phyloP scores from a whole-genome alignment of 2,888 invertebrate species.

The Labia minor region DNA sequence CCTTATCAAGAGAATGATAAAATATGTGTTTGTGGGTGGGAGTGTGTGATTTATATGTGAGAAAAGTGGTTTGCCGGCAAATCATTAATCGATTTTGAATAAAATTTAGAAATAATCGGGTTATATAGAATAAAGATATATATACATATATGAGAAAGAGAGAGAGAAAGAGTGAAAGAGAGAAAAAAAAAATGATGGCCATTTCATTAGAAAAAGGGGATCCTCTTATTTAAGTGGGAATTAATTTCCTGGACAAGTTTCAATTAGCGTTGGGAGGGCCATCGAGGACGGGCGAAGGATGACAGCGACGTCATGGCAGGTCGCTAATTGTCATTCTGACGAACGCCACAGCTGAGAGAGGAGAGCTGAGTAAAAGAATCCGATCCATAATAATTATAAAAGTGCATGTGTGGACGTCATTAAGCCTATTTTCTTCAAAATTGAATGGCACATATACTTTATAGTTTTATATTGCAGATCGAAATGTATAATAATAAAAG shows the following conservation, averaged over 20 bases:
- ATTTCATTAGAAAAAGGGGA: constrained; percentile 4
- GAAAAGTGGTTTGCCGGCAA: too few species aligned
- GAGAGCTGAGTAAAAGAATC: not conserved
- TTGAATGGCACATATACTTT: not conserved
- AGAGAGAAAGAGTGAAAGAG: not conserved
- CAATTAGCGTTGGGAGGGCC: not conserved
- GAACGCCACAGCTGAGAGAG: not conserved
- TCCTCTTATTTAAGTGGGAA: not conserved
- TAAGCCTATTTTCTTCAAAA: not conserved
- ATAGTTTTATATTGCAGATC: too few species aligned
- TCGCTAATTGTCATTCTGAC: constrained; percentile 1
- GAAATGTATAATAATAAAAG: too few species aligned
- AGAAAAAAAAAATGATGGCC: not conserved
- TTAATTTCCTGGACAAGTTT: not conserved
- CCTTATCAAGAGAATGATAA: too few species aligned
- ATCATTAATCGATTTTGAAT: too few species aligned
- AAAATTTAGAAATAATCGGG: too few species aligned
- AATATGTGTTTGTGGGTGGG: too few species aligned
- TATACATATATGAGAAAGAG: not conserved
- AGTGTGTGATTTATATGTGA: too few species aligned
- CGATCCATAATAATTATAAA: not conserved
- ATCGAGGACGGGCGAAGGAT: not conserved
- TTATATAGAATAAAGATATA: too few species aligned
- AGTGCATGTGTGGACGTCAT: constrained; percentile 7
- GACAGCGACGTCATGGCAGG: not conserved